Base-by-base conservation (phyloP, 2,797 vertebrate species). In the Mallotus villosus region DNA sequence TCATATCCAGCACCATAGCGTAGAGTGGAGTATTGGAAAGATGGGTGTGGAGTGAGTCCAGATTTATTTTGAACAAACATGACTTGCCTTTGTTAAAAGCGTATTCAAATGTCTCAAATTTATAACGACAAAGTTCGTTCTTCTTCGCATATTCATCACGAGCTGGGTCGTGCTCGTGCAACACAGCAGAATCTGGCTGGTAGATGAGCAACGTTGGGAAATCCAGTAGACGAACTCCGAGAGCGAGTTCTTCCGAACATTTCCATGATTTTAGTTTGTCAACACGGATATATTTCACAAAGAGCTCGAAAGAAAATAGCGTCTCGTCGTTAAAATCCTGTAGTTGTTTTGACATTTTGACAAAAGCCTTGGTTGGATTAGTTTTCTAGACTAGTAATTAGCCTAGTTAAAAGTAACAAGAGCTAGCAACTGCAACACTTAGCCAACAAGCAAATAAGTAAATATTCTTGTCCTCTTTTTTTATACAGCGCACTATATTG, bases 21-120 rank as follows among this genome's bases (percentile, higher is more conserved):
- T 90, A 90, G 3, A 97, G 92, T 16, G 95, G 95, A 0, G 81
- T 91, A 70, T 75, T 77, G 0, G 77, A 74, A 0, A 96, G 86
- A 12, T 91, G 91, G 7, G 57, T 32, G 24, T 88, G 86, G 53
- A 96, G 85, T 0, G 89, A 80, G 61, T 78, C 76, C 25, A 92
- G 78, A 8, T 78, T 82, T 81, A 95, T 93, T 83, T 93, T 92
- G 81, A 97, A 96, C 58, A 97, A 84, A 74, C 95, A 98, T 1
- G 92, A 94, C 87, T 98, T 98, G 82, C 95, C 97, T 84, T 93
- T 94, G 25, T 93, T 90, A 72, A 97, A 97, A 21, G 29, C 1
- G 64, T 87, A 81, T 68, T 78, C 70, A 0, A 74, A 67, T 6
- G 0, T 78, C 67, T 60, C 67, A 16, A 19, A n/a, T 2, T 61